phyloP scores from a whole-genome alignment of 2,888 invertebrate species.

The Nephrotoma flavescens region DNA sequence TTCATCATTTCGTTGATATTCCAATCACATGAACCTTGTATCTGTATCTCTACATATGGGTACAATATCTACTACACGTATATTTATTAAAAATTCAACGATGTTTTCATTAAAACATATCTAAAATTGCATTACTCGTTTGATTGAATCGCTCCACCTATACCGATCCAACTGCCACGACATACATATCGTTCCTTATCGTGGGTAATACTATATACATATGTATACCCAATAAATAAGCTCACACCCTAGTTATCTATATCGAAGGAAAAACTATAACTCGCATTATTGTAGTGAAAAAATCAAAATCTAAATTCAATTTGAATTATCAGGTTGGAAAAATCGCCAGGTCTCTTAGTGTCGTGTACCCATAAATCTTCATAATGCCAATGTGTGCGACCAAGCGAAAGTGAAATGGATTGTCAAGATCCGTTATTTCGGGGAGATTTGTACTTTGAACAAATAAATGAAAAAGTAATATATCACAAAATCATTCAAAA shows the following conservation, averaged over 20 bases:
- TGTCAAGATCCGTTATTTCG: neutral
- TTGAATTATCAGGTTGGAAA: neutral
- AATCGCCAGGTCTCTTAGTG: neutral
- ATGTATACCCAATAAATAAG: too few relatives aligned
- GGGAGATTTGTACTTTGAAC: neutral
- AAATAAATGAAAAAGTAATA: neutral
- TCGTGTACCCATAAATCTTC: neutral
- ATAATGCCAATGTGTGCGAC: neutral
- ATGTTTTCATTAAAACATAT: neutral
- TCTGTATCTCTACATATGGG: neutral
- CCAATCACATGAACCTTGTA: neutral
- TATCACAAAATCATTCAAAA: neutral
- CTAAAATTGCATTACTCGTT: neutral
- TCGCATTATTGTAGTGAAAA: neutral
- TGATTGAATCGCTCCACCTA: neutral
- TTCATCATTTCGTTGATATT: neutral
- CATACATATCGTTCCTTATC: neutral
- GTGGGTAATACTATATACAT: too few relatives aligned
- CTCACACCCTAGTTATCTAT: neutral
- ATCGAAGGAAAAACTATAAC: neutral
- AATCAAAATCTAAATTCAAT: neutral
- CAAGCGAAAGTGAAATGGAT: neutral
- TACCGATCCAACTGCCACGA: neutral
- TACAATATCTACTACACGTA: neutral
- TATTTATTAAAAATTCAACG: neutral